Percentiles rank a stretch among this genome's conserved stretches.
phyloP scores from a whole-genome alignment of 2,113 vertebrate genomes.

The Urocitellus parryii region DNA sequence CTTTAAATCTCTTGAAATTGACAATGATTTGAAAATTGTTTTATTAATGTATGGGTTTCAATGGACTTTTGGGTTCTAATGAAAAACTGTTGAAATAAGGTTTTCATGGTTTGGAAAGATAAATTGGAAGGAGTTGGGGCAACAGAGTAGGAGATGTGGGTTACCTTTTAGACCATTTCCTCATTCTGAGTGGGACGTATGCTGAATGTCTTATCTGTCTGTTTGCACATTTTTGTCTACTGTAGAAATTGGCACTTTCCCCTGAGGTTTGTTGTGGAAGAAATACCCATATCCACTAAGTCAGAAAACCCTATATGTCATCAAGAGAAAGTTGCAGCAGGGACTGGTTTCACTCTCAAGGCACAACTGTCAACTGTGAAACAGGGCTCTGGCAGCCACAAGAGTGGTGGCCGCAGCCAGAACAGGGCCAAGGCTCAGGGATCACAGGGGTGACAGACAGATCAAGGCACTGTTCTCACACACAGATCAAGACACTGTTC shows the following conservation, averaged over 20 bases:
- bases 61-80: constrained; percentile 15
- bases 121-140: constrained; percentile 27
- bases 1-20: constrained; percentile 28
- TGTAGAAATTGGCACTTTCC: background rate
- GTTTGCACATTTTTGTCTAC: constrained; percentile 1
- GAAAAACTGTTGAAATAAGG: constrained; percentile 44
- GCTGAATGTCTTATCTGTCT: constrained; percentile 41
- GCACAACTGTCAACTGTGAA: background rate
- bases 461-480: fast-evolving
- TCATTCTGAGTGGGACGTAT: constrained; percentile 9
- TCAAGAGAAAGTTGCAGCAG: background rate
- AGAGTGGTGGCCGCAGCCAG: background rate
- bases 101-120: constrained; percentile 54
- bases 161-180: constrained; percentile 22
- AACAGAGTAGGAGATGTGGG: background rate
- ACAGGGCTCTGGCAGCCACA: background rate
- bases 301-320: background rate
- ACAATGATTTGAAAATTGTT: constrained; percentile 39
- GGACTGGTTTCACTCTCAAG: background rate
- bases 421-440: background rate
- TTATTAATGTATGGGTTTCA: background rate
- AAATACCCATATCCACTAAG: background rate
- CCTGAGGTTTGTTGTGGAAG: background rate
- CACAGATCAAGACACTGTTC: too few species aligned
- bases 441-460: background rate